Base-by-base conservation (phyloP, 2,113 vertebrate species). In the Casuarius casuarius region DNA sequence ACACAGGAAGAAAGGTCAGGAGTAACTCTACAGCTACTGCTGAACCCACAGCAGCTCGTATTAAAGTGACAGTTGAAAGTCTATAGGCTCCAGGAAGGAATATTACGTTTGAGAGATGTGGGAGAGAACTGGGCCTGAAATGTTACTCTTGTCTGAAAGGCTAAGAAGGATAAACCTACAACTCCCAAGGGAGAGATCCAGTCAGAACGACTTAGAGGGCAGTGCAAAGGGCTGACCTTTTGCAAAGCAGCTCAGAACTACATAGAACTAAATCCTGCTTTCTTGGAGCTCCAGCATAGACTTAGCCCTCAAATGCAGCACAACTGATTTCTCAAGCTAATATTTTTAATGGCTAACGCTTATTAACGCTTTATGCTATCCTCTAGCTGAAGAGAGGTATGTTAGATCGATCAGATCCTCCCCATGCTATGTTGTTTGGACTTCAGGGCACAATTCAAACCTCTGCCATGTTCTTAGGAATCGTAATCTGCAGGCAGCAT, bases 391-490 rank as follows among this genome's bases (percentile, higher is more conserved):
- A 92, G 7, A 33, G 33, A 66, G 33, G 38, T 15, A 56, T 0
- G 0, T 72, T 84, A 87, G 17, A 20, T 71, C 42, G 72, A 66
- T 40, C 25, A 33, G 54, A 22, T 56, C 48, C 62, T 86, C 42
- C 35, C 38, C n/a, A 46, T 76, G 67, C 28, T 67, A 4, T 5
- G 16, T 40, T 87, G 18, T 67, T 84, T 76, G 56, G 73, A 91
- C 78, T 86, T 92, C 42, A 84, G 66, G 71, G 23, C 63, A 44
- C 8, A 76, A 63, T 77, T 89, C n/a, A 92, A 81, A 92, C 17
- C 42, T 70, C 52, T 95, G 33, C 21, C 35, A 22, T 51, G 48
- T 19, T 80, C 62, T 91, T 68, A 67, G 26, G 63, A 80, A 3
- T 28, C 67, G 31, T 5, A 42, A 54, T n/a, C 38, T 33, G 26